Evolutionary conservation across 2,888 invertebrate genomes (phyloP), one percentile per base, ranked within the genome.

Genomic region (Caenorhabditis sinica): DNA sequence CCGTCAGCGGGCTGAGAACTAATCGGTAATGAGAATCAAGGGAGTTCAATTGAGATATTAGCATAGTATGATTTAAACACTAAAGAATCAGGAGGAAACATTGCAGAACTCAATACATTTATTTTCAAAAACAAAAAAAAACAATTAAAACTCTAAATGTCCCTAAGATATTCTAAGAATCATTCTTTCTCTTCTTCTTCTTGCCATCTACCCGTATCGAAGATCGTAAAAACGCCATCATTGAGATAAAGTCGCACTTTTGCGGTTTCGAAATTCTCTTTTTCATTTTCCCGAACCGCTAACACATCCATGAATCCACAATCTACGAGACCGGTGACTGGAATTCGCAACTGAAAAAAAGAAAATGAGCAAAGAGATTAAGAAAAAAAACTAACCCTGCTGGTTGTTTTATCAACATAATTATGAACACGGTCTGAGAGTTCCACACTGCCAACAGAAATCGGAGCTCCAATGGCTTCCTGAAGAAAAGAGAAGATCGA

Each of bases 361-460:
- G 8, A 40, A 40, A 11, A 5, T 36, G 33, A n/a, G 33, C 20
- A 43, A 60, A 60, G 6, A 30, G 51, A 60, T n/a, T 17, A 49
- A 49, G 6, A 25, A 33, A 60, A 28, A 40, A 30, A 63, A 83
- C 88, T 20, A 15, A 92, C 92, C 85, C 84, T 86, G 51, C 91
- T 90, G 58, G 86, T 90, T 25, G 74, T 81, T 53, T 89, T 88
- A 25, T 87, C 91, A 17, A 92, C 88, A 80, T 89, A 91, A 80
- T 92, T 92, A 63, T 88, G 86, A 61, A 40, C 66, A 25, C 90
- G 82, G 83, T 92, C 92, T 2, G 88, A 80, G 20, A 92, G 69
- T 72, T 92, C 90, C 17, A 92, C 89, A 43, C 83, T 79, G 30
- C 92, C 92, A 15, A 92, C 82, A 58, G 88, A 83, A 80, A 92